These are phyloP conservation scores for Epinephelus cyanopodus DNA, from an alignment of 2,113 vertebrate genomes.

Conservation along the genomic window DNA sequence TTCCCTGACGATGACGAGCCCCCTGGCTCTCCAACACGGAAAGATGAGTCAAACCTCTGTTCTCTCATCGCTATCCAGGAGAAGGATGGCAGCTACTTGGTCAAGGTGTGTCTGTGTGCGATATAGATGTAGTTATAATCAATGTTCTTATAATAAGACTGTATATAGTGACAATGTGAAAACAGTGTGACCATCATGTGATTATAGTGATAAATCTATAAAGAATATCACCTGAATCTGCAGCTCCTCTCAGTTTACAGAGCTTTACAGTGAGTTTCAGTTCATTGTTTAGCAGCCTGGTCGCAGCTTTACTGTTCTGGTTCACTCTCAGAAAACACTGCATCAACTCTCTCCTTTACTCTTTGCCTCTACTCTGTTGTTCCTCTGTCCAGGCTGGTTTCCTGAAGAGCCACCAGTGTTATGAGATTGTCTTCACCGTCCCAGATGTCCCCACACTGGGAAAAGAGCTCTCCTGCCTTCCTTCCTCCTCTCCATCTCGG, in stretches of 20 bases:
- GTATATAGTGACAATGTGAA: not conserved
- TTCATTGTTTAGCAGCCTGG: not conserved
- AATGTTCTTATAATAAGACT: not conserved
- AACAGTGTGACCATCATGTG: too few relatives aligned
- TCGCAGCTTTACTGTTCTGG: not conserved
- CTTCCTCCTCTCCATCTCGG: constrained; percentile 60
- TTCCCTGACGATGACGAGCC: constrained; percentile 74
- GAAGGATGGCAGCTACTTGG: constrained; percentile 76
- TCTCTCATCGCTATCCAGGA: constrained; percentile 70
- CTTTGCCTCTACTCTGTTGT: not conserved
- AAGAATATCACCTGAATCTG: not conserved
- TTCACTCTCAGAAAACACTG: not conserved
- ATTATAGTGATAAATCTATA: not conserved
- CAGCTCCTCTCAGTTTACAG: not conserved
- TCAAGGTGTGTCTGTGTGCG: constrained; percentile 68
- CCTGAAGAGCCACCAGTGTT: constrained; percentile 79
- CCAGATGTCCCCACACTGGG: constrained; percentile 74
- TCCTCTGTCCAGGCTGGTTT: constrained; percentile 74
- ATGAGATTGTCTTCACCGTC: constrained; percentile 78
- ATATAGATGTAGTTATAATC: not conserved
- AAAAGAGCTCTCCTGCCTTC: constrained; percentile 71
- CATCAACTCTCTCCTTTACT: not conserved
- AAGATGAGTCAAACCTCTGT: constrained; percentile 66
- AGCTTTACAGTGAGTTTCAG: not conserved
- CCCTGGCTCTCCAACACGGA: constrained; percentile 61